Base-by-base conservation (phyloP, 2,797 vertebrate species). In the Parambassis ranga region DNA sequence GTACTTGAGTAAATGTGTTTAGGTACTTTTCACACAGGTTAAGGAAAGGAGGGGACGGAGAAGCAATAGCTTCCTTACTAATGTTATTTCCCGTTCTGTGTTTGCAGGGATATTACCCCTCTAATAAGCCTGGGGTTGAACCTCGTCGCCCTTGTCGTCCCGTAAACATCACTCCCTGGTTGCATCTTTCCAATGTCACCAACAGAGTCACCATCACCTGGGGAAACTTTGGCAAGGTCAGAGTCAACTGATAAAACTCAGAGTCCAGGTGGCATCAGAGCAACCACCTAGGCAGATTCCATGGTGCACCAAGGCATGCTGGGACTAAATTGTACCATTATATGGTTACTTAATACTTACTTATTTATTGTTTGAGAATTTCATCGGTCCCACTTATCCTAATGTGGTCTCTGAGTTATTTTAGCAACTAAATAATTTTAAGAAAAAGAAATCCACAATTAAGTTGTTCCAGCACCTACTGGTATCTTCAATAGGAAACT, bases 221-320 rank as follows among this genome's bases (percentile, higher is more conserved):
- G 97, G 98, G 98, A 11, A 98, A 98, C 84, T 99, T 98, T 0
- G 96, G 97, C 86, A 98, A 98, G 95, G 98, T 99, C 82, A 61
- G 86, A 42, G 24, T 70, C 24, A 36, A 9, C 50, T 28, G 10
- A 46, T 14, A 6, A 38, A 19, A 51, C 43, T 38, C 19, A 4
- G 44, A 8, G 19, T n/a, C n/a, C n/a, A n/a, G n/a, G n/a, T n/a
- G n/a, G n/a, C n/a, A n/a, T n/a, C n/a, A n/a, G n/a, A n/a, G n/a
- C n/a, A n/a, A n/a, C n/a, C n/a, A n/a, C n/a, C 22, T 23, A 38
- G n/a, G 26, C n/a, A 32, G 31, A 37, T 61, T 35, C 19, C 22
- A 36, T 2, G 2, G 5, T 31, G 3, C 41, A 49, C 19, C 13
- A 13, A 10, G 6, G 11, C 52, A 42, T 64, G 50, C 48, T 64